phyloP scores from a whole-genome alignment of 2,888 invertebrate genomes.

The Zootermopsis nevadensis region DNA sequence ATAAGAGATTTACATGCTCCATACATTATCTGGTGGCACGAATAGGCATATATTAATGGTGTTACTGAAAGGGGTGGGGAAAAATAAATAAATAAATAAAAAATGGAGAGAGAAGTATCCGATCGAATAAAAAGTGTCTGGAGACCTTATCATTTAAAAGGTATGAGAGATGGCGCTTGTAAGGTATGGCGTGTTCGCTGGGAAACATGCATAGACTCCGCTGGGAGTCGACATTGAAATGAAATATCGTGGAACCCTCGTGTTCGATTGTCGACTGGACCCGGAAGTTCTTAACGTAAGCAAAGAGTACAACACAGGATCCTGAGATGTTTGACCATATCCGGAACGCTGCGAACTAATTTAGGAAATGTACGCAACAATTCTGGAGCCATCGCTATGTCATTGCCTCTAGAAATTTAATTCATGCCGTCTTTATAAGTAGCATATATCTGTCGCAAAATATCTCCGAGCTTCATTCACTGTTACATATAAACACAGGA shows the following conservation, averaged over 20 bases:
- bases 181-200: neutral
- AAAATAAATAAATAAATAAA: neutral
- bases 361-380: no score
- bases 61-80: constrained; percentile 8
- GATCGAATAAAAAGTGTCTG: constrained; percentile 17
- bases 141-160: constrained; percentile 2
- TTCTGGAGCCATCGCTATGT: no score
- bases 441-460: no score
- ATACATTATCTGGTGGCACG: constrained; percentile 6
- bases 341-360: no score
- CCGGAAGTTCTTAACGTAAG: neutral
- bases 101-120: neutral
- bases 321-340: no score
- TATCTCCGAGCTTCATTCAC: no score
- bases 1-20: constrained; percentile 16
- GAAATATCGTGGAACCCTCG: constrained; percentile 8
- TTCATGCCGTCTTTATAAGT: no score
- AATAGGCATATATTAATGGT: constrained; percentile 26
- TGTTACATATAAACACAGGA: no score
- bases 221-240: constrained; percentile 15
- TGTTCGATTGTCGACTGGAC: neutral
- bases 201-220: constrained; percentile 1
- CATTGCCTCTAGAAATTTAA: no score
- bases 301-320: no score
- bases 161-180: neutral